These are phyloP conservation scores for Idaea aversata DNA, from an alignment of 2,888 invertebrate genomes.

Conservation along the genomic window DNA sequence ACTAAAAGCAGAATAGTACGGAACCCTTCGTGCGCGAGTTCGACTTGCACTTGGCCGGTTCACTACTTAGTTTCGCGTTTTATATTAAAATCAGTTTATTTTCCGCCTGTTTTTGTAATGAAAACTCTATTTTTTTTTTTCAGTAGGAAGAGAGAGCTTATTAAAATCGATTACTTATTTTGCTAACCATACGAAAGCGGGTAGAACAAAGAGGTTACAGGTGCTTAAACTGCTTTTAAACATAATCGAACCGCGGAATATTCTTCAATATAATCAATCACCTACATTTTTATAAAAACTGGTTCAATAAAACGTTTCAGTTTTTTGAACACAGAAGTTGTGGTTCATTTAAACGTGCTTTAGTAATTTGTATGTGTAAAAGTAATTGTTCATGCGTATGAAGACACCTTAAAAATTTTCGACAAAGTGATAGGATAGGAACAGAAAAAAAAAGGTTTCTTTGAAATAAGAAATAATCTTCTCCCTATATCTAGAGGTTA, in stretches of 20 bases:
- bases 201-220: conserved; percentile 60
- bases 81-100: conserved; percentile 5
- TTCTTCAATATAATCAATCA: conserved; percentile 37
- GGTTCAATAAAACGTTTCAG: conserved; percentile 16
- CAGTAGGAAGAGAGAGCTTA: not conserved
- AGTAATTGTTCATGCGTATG: too few relatives aligned
- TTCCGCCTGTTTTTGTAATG: not conserved
- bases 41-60: too few relatives aligned
- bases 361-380: conserved; percentile 10
- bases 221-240: conserved; percentile 70
- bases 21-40: too few relatives aligned
- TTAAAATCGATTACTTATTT: conserved; percentile 17
- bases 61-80: too few relatives aligned
- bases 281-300: conserved; percentile 31
- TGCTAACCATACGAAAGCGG: conserved; percentile 45
- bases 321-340: conserved; percentile 3
- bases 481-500: too few relatives aligned
- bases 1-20: too few relatives aligned
- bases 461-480: too few relatives aligned
- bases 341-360: conserved; percentile 8
- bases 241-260: conserved; percentile 50
- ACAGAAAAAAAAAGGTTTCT: too few relatives aligned
- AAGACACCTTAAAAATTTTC: too few relatives aligned
- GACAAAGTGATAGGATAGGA: too few relatives aligned
- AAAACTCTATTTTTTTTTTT: not conserved